A percentile compares a stretch with the other conserved stretches of the same genome.
phyloP scores from a whole-genome alignment of 30 jellyfish, hydroid and myxozoan species.

The Morbakka virulenta region DNA sequence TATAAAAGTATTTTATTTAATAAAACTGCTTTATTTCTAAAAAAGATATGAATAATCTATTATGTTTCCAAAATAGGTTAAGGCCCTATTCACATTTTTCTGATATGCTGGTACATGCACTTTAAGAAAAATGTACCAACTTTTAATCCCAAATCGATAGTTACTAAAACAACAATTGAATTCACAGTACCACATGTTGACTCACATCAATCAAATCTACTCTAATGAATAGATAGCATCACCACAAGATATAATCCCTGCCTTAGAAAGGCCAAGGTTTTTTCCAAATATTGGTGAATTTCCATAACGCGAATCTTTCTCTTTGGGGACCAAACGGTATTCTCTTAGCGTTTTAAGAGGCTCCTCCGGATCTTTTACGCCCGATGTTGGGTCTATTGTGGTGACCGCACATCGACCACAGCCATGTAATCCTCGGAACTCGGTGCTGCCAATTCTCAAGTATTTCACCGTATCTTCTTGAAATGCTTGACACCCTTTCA shows the following conservation, averaged over 20 bases:
- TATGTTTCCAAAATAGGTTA: too few species aligned
- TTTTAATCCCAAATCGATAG: too few species aligned
- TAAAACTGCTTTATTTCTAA: too few species aligned
- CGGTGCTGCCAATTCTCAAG: slow-evolving; percentile 25
- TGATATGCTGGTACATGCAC: too few species aligned
- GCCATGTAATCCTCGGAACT: slow-evolving; percentile 38
- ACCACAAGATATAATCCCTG: slow-evolving; percentile 27
- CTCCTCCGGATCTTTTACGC: slow-evolving; percentile 24
- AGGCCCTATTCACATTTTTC: too few species aligned
- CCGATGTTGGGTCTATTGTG: slow-evolving; percentile 58
- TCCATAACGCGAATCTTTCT: slow-evolving; percentile 28
- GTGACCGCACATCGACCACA: slow-evolving; percentile 54
- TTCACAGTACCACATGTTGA: too few species aligned
- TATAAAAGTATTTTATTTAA: too few species aligned
- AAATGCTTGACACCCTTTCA: slow-evolving; percentile 43
- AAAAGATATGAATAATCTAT: too few species aligned
- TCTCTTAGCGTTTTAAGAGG: slow-evolving; percentile 32
- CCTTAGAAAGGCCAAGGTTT: slow-evolving; percentile 18
- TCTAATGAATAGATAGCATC: slow-evolving; percentile 32
- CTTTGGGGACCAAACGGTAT: slow-evolving; percentile 46
- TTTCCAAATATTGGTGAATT: slow-evolving; percentile 45
- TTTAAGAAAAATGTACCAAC: too few species aligned
- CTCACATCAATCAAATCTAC: background rate
- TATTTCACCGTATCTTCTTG: slow-evolving; percentile 42
- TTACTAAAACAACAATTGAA: too few species aligned